Conservation (phyloP, 2,113 vertebrate species). For the Ptilonorhynchus violaceus region DNA sequence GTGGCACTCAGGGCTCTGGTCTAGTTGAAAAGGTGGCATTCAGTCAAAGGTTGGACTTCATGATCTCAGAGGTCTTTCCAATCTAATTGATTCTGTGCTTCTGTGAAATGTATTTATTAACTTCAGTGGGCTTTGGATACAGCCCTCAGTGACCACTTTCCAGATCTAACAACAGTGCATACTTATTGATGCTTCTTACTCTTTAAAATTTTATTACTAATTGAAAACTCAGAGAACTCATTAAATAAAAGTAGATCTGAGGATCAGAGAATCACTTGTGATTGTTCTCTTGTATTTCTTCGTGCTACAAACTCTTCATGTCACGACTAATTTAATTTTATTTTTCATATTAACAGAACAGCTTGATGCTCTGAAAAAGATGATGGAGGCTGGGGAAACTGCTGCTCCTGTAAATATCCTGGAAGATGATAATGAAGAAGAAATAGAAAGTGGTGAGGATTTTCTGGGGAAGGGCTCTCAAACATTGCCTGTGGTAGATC, state of each 20-base stretch:
- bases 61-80: background rate
- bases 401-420: conserved; percentile 89
- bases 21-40: background rate
- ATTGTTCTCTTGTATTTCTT: background rate
- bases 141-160: background rate
- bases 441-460: conserved; percentile 86
- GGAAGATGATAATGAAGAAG: conserved; percentile 94
- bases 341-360: conserved; percentile 82
- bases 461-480: background rate
- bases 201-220: background rate
- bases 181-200: background rate
- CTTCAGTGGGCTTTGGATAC: background rate
- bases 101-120: background rate
- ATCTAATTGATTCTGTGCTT: background rate
- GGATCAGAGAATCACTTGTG: background rate
- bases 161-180: background rate
- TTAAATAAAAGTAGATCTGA: background rate
- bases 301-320: background rate
- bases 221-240: background rate
- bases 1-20: background rate
- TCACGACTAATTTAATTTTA: background rate
- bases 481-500: background rate
- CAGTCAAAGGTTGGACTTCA: background rate
- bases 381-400: conserved; percentile 96
- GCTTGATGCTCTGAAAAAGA: conserved; percentile 93